Percentiles rank a stretch among this genome's conserved stretches.
Conservation (phyloP, 2,888 invertebrate genomes). For the Camptogramma bilineatum region DNA sequence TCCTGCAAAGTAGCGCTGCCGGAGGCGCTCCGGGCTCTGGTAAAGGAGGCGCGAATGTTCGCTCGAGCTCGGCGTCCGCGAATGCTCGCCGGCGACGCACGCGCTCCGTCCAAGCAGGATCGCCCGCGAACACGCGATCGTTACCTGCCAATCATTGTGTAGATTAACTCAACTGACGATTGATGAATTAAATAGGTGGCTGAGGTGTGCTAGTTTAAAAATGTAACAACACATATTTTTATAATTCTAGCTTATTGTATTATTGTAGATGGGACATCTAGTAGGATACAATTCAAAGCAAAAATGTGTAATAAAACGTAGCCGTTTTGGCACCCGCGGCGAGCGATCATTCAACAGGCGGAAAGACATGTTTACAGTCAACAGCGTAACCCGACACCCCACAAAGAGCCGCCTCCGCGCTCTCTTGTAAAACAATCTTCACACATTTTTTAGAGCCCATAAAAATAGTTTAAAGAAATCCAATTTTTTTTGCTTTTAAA, state of each 20-base stretch:
- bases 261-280: no score
- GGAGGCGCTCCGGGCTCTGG: conserved; percentile 52
- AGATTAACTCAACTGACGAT: no score
- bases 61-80: conserved; percentile 89
- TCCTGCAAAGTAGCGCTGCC: conserved; percentile 80
- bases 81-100: conserved; percentile 85
- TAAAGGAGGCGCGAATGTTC: conserved; percentile 53
- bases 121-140: conserved; percentile 54
- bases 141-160: conserved; percentile 48
- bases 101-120: conserved; percentile 83
- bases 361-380: conserved; percentile 84
- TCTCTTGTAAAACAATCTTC: conserved; percentile 82
- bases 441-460: conserved; percentile 82
- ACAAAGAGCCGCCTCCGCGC: conserved; percentile 82
- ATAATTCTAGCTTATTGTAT: conserved; percentile 6
- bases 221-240: background rate
- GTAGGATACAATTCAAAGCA: conserved; percentile 43
- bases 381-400: conserved; percentile 77
- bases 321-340: conserved; percentile 68
- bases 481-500: conserved; percentile 56
- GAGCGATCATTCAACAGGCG: conserved; percentile 73
- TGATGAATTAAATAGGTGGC: no score
- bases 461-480: conserved; percentile 85
- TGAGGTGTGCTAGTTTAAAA: background rate
- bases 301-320: conserved; percentile 42